These are phyloP conservation scores for Prionace glauca DNA, from an alignment of 2,797 vertebrate species.

Conservation along the genomic window DNA sequence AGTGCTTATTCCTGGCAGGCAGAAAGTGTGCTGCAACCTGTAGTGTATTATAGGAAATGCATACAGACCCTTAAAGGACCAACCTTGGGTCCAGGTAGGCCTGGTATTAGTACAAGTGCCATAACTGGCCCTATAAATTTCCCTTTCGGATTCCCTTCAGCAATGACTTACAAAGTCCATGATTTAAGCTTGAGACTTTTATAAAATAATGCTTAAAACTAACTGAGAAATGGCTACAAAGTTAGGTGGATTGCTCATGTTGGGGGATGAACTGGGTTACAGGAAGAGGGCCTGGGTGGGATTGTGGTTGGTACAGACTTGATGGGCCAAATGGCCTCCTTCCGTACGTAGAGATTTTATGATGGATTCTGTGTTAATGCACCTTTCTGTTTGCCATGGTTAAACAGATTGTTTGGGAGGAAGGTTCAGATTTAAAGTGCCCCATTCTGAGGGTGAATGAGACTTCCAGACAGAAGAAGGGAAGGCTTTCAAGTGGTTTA, in stretches of 20 bases:
- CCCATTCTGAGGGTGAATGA: background rate
- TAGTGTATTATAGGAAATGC: background rate
- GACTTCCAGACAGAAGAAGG: background rate
- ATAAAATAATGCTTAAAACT: background rate
- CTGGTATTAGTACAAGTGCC: background rate
- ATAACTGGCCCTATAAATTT: background rate
- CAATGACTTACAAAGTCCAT: background rate
- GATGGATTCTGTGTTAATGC: background rate
- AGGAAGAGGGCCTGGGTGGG: too few relatives aligned
- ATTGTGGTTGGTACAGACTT: too few relatives aligned
- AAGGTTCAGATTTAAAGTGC: background rate
- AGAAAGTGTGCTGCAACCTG: background rate
- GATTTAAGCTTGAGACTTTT: background rate
- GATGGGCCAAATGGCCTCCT: too few relatives aligned
- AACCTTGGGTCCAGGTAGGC: background rate
- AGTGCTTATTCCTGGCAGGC: background rate
- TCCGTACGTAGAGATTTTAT: too few relatives aligned
- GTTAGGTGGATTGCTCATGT: too few relatives aligned
- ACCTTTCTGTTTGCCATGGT: background rate
- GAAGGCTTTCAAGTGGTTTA: constrained; percentile 6
- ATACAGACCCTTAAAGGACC: background rate
- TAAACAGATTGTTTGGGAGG: background rate
- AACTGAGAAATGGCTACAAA: background rate
- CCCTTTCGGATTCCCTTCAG: background rate
- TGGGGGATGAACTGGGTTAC: too few relatives aligned